These are phyloP conservation scores for Carterocephalus palaemon DNA, from an alignment of 2,888 invertebrate species.

Conservation along the genomic window DNA sequence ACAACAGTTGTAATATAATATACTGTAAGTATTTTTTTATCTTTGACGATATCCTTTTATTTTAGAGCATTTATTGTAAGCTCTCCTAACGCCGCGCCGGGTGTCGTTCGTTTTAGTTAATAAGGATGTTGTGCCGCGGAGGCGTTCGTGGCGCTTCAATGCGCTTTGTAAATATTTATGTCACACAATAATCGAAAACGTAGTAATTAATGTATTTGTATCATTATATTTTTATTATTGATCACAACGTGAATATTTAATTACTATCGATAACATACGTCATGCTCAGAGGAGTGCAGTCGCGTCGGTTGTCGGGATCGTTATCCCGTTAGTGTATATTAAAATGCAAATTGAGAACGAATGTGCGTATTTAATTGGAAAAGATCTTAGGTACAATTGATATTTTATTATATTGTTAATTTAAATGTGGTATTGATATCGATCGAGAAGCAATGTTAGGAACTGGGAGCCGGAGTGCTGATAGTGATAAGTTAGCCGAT, in stretches of 20 bases:
- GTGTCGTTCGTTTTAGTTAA: constrained; percentile 69
- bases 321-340: constrained; percentile 58
- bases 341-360: constrained; percentile 60
- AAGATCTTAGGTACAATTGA: constrained; percentile 79
- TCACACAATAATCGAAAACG: constrained; percentile 78
- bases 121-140: constrained; percentile 58
- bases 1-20: constrained; percentile 55
- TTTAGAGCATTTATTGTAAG: constrained; percentile 67
- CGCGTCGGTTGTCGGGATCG: constrained; percentile 40
- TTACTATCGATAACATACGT: constrained; percentile 52
- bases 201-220: constrained; percentile 78
- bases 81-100: constrained; percentile 67
- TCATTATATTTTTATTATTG: constrained; percentile 79
- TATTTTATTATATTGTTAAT: constrained; percentile 78
- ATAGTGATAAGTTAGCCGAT: constrained; percentile 72
- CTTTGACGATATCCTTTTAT: constrained; percentile 63
- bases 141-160: constrained; percentile 55
- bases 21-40: constrained; percentile 52
- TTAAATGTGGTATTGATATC: constrained; percentile 76
- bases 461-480: constrained; percentile 65
- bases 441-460: constrained; percentile 74
- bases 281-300: constrained; percentile 46
- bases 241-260: constrained; percentile 75
- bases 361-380: constrained; percentile 72
- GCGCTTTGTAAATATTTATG: constrained; percentile 78